Percentiles rank a stretch among this genome's conserved stretches.
Conservation (phyloP, 1,140 invertebrate species). For the Rhynchophorus ferrugineus region DNA sequence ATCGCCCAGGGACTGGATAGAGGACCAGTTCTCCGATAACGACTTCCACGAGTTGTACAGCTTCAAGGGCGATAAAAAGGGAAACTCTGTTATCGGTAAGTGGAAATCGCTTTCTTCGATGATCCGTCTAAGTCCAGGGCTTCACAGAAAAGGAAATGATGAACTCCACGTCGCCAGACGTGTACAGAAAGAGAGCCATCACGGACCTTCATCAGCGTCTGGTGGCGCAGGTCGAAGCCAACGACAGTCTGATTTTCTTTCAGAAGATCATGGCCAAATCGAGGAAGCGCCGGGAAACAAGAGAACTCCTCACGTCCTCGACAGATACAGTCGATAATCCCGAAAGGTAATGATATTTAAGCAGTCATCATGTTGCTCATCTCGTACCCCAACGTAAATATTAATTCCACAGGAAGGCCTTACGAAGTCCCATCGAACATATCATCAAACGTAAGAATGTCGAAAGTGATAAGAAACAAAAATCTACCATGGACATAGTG, state of each 20-base stretch:
- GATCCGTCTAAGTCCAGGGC: too few species aligned
- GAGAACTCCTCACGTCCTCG: background rate
- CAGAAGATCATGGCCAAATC: slow-evolving; percentile 24
- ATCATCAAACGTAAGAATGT: too few species aligned
- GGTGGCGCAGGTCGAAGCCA: slow-evolving; percentile 23
- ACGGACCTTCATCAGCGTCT: slow-evolving; percentile 25
- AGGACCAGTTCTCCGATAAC: slow-evolving; percentile 2
- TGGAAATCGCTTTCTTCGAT: too few species aligned
- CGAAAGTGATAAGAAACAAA: too few species aligned
- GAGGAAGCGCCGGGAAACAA: slow-evolving; percentile 6
- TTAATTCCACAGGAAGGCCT: too few species aligned
- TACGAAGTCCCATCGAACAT: too few species aligned
- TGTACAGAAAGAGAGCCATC: slow-evolving; percentile 23
- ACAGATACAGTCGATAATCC: background rate
- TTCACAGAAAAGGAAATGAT: too few species aligned
- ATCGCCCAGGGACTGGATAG: background rate
- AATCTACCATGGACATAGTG: too few species aligned
- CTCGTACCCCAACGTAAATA: too few species aligned
- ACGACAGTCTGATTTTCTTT: slow-evolving; percentile 30
- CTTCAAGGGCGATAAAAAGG: background rate
- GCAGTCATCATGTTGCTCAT: too few species aligned
- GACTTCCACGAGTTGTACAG: background rate
- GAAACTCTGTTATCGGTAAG: background rate
- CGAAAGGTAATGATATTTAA: background rate
- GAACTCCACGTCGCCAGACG: slow-evolving; percentile 11